A percentile compares a stretch with the other conserved stretches of the same genome.
Conservation (phyloP, 2,113 vertebrate genomes). For the Elephantulus edwardii region DNA sequence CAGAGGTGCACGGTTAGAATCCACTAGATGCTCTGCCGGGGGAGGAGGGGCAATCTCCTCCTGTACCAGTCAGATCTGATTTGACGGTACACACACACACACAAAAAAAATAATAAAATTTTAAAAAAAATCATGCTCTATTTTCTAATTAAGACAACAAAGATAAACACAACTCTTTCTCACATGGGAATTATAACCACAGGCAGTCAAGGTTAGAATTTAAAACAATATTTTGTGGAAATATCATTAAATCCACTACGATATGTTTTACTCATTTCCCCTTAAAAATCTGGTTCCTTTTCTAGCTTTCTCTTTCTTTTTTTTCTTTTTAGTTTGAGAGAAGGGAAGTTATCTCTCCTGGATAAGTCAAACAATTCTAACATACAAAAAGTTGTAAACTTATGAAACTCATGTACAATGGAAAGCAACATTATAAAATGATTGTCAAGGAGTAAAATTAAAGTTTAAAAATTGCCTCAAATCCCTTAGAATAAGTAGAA, state of each 20-base stretch:
- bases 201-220: not conserved
- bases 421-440: constrained; percentile 51
- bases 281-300: constrained; percentile 29
- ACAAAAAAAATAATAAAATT: no score
- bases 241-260: not conserved
- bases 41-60: no score
- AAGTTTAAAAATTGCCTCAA: constrained; percentile 44
- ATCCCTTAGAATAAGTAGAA: constrained; percentile 70
- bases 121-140: no score
- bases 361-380: constrained; percentile 42
- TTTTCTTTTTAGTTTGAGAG: not conserved
- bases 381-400: constrained; percentile 34
- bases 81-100: no score
- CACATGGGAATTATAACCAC: not conserved
- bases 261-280: not conserved
- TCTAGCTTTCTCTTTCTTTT: not conserved
- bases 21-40: no score
- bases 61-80: no score
- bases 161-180: not conserved
- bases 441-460: constrained; percentile 37
- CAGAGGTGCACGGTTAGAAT: no score
- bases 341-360: not conserved
- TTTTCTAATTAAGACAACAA: not conserved
- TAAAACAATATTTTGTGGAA: not conserved
- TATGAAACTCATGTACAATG: constrained; percentile 22